Evolutionary conservation across 2,797 vertebrate genomes (phyloP).

Genomic region (Propithecus deckenii): DNA sequence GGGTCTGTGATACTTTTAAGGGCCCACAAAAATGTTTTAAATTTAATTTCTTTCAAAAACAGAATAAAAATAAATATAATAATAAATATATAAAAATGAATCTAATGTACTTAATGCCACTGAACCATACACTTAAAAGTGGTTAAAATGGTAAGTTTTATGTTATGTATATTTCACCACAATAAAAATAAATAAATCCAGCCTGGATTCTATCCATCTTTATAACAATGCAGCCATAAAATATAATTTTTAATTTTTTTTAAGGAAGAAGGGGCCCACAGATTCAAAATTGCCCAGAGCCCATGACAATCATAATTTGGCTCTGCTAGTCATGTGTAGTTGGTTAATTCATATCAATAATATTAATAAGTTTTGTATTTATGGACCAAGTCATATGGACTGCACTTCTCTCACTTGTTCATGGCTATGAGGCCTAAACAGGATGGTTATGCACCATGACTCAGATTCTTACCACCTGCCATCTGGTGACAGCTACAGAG

Average conservation of each 20-base stretch:
- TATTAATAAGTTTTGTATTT: neutral
- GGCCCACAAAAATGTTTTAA: neutral
- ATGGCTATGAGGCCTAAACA: neutral
- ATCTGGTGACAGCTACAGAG: neutral
- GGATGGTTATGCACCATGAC: neutral
- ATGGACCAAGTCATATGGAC: neutral
- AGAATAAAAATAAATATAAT: conserved; percentile 6
- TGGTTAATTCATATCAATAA: neutral
- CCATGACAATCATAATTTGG: neutral
- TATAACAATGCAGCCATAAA: neutral
- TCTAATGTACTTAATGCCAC: neutral
- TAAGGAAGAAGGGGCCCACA: neutral
- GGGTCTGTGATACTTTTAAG: neutral
- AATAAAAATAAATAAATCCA: neutral
- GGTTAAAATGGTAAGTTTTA: neutral
- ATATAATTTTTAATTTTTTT: conserved; percentile 34
- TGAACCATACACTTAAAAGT: neutral
- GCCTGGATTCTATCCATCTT: neutral
- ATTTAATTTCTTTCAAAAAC: conserved; percentile 26
- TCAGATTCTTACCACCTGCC: neutral
- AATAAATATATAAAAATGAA: neutral
- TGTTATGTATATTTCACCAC: neutral
- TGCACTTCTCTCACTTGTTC: neutral
- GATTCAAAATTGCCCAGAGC: neutral
- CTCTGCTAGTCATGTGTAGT: neutral